These are phyloP conservation scores for rat (Rattus norvegicus) DNA, from an alignment of 2,113 vertebrate genomes.

Conservation along the genomic window DNA sequence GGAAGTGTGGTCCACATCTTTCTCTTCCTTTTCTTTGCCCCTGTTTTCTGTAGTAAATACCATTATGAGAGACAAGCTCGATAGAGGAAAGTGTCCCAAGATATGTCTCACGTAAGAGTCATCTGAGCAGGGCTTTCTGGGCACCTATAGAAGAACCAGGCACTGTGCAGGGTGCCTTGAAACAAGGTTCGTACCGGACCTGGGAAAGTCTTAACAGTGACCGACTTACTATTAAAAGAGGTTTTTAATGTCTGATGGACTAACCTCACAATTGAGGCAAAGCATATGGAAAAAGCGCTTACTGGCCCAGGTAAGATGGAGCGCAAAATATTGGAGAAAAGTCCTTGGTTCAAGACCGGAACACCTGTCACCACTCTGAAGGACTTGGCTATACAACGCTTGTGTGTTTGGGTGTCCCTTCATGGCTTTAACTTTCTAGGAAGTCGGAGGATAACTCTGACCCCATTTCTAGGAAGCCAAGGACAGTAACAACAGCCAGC, in stretches of 20 bases:
- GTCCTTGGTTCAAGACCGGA: constrained; percentile 9
- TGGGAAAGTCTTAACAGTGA: background rate
- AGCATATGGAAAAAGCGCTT: background rate
- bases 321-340: background rate
- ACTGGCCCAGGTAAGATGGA: background rate
- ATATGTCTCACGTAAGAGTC: background rate
- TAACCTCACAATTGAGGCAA: background rate
- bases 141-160: background rate
- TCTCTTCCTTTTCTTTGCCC: background rate
- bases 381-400: background rate
- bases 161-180: background rate
- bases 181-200: background rate
- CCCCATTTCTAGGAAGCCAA: constrained; percentile 51
- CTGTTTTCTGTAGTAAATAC: background rate
- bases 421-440: constrained; percentile 38
- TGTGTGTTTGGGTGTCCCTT: constrained; percentile 30
- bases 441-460: constrained; percentile 39
- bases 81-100: background rate
- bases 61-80: background rate
- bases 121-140: background rate
- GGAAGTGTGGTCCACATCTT: background rate
- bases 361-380: background rate
- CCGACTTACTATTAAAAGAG: background rate
- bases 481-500: background rate
- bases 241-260: background rate